Percentiles rank a stretch among this genome's conserved stretches.
Conservation (phyloP, 2,113 vertebrate genomes). For the Nothobranchius kuhntae region DNA sequence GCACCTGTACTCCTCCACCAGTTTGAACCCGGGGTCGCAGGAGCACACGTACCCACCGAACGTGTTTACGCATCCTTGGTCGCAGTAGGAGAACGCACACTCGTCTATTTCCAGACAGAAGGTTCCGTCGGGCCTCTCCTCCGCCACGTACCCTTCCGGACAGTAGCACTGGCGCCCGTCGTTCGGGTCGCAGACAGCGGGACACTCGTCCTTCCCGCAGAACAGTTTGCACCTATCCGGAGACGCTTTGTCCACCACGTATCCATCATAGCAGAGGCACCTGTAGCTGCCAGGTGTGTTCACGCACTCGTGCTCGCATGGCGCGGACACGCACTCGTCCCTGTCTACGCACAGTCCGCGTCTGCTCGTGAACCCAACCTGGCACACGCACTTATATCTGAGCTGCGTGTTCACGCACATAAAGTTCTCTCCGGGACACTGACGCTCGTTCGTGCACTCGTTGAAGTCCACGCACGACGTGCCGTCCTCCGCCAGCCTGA, state of each 20-base stretch:
- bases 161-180: constrained; percentile 59
- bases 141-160: constrained; percentile 52
- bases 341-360: constrained; percentile 57
- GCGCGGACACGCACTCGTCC: constrained; percentile 64
- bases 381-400: constrained; percentile 65
- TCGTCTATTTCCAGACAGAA: constrained; percentile 72
- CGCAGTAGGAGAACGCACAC: constrained; percentile 31
- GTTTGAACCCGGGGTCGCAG: constrained; percentile 47
- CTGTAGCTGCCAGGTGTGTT: constrained; percentile 55
- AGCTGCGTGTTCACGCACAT: constrained; percentile 53
- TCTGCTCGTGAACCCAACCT: constrained; percentile 36
- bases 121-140: fast-evolving
- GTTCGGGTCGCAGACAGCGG: constrained; percentile 71
- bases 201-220: constrained; percentile 61
- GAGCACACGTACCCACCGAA: constrained; percentile 66
- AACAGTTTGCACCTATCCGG: constrained; percentile 42
- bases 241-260: not conserved
- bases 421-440: constrained; percentile 55
- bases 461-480: constrained; percentile 57
- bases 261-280: constrained; percentile 63
- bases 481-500: constrained; percentile 46
- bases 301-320: constrained; percentile 72
- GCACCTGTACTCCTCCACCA: constrained; percentile 23
- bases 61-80: constrained; percentile 52
- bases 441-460: constrained; percentile 57